Conservation (phyloP, 2,888 invertebrate species). For the Tetheella fluctuosa region DNA sequence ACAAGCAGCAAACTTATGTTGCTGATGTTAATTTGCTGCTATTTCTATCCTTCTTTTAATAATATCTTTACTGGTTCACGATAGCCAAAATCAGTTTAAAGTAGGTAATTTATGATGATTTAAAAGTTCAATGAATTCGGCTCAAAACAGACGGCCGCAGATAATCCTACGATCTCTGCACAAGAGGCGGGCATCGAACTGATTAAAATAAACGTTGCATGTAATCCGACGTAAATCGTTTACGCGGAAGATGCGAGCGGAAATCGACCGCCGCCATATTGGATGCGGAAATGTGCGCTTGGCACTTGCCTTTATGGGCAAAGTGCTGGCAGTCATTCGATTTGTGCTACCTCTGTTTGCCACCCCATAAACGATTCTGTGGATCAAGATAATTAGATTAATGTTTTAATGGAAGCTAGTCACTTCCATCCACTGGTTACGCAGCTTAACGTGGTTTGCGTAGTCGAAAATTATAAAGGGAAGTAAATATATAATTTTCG, state of each 20-base stretch:
- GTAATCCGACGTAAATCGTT: slow-evolving; percentile 73
- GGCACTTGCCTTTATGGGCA: slow-evolving; percentile 27
- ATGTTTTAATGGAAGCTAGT: neutral
- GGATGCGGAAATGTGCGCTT: slow-evolving; percentile 74
- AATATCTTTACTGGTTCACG: neutral
- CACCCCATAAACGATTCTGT: slow-evolving; percentile 27
- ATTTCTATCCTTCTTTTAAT: too few relatives aligned
- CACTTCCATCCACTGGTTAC: neutral
- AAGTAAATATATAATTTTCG: neutral
- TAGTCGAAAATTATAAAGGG: neutral
- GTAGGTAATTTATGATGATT: slow-evolving; percentile 19
- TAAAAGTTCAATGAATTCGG: slow-evolving; percentile 19
- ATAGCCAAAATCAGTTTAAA: neutral
- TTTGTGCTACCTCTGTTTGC: slow-evolving; percentile 38
- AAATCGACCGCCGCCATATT: slow-evolving; percentile 81
- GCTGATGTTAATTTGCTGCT: too few relatives aligned
- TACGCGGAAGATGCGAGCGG: slow-evolving; percentile 69
- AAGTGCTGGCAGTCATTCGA: slow-evolving; percentile 34
- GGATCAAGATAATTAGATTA: slow-evolving; percentile 33
- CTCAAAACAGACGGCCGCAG: slow-evolving; percentile 11
- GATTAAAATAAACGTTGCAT: slow-evolving; percentile 73
- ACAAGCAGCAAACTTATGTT: too few relatives aligned
- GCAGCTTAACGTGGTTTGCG: neutral
- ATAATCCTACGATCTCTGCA: slow-evolving; percentile 13
- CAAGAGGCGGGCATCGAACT: slow-evolving; percentile 39